Conservation (phyloP, 2,888 invertebrate genomes). For the Matsumyia berberina region DNA sequence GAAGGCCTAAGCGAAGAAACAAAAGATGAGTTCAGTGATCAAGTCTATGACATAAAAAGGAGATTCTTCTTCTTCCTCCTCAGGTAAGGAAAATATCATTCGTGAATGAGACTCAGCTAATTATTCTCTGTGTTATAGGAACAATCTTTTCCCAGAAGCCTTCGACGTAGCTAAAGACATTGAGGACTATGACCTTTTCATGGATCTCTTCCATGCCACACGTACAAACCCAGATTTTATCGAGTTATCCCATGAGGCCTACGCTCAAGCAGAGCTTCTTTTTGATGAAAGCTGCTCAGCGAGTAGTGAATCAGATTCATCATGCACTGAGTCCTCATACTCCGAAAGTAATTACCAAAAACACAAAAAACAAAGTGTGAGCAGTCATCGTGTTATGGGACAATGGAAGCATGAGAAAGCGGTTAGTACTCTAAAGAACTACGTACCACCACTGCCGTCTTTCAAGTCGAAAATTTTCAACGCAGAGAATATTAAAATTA, state of each 20-base stretch:
- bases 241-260: constrained; percentile 89
- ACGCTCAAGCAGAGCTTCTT: constrained; percentile 86
- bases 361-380: constrained; percentile 59
- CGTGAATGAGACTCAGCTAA: not conserved
- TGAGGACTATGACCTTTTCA: constrained; percentile 93
- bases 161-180: constrained; percentile 94
- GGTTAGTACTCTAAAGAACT: constrained; percentile 80
- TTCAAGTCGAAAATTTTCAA: constrained; percentile 83
- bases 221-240: constrained; percentile 85
- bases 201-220: constrained; percentile 92
- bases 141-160: constrained; percentile 91
- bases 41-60: constrained; percentile 92
- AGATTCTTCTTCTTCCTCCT: constrained; percentile 94
- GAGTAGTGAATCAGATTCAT: constrained; percentile 86
- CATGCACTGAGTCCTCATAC: constrained; percentile 88
- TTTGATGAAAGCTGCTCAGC: constrained; percentile 71
- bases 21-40: constrained; percentile 90
- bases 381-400: constrained; percentile 70
- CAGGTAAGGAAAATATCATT: constrained; percentile 85
- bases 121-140: constrained; percentile 83
- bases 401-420: constrained; percentile 77
- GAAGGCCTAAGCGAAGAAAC: constrained; percentile 88
- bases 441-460: constrained; percentile 84
- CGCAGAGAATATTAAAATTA: constrained; percentile 83
- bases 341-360: constrained; percentile 69